phyloP scores from a whole-genome alignment of 23 tunicate genomes.

The Botrylloides violaceus region DNA sequence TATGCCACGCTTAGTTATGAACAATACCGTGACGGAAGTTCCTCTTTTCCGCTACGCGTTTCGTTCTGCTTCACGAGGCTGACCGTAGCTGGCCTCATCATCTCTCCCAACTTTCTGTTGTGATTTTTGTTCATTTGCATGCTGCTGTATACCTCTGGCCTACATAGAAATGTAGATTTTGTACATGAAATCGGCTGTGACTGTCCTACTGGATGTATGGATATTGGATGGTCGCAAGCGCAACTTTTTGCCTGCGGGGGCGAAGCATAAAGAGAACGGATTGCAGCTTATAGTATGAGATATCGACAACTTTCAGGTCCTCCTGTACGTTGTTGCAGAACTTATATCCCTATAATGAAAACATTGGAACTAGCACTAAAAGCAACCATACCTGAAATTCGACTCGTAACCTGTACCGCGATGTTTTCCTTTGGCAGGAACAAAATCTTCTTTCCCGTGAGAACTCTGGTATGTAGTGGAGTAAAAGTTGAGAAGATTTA shows the following conservation, averaged over 20 bases:
- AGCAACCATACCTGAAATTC: constrained; percentile 47
- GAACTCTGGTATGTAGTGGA: constrained; percentile 48
- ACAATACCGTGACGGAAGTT: constrained; percentile 34
- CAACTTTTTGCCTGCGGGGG: no score
- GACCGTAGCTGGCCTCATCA: constrained; percentile 19
- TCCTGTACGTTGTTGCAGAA: no score
- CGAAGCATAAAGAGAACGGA: no score
- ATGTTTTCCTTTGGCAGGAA: constrained; percentile 26
- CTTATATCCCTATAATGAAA: no score
- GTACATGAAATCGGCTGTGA: no score
- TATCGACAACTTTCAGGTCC: no score
- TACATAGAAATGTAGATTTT: no score
- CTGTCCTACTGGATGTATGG: no score
- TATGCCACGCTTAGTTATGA: not conserved
- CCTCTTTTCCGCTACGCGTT: constrained; percentile 53
- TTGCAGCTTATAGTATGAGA: no score
- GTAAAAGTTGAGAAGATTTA: constrained; percentile 40
- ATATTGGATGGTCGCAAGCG: no score
- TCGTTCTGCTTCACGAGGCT: constrained; percentile 25
- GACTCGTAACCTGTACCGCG: constrained; percentile 75
- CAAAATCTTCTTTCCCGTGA: constrained; percentile 49
- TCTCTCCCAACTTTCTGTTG: constrained; percentile 32
- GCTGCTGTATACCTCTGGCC: constrained; percentile 54
- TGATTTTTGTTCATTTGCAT: constrained; percentile 30
- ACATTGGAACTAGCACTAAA: no score